Percentiles rank a stretch among this genome's conserved stretches.
These are phyloP conservation scores for Hippocampus abdominalis DNA, from an alignment of 2,113 vertebrate genomes.

Conservation along the genomic window DNA sequence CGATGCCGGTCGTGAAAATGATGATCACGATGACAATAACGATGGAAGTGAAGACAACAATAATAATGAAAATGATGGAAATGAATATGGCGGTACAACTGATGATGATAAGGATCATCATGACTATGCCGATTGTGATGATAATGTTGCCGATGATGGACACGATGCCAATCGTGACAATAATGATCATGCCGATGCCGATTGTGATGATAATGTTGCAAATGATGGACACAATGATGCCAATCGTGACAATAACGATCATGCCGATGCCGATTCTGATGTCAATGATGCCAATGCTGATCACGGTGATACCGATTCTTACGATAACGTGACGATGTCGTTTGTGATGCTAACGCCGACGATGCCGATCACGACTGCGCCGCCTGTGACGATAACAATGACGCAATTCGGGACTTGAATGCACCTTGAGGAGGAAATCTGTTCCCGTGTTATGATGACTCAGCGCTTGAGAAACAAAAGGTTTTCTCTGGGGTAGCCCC, in stretches of 20 bases:
- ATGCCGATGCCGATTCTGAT: no score
- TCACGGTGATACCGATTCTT: neutral
- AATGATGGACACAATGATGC: no score
- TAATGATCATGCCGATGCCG: no score
- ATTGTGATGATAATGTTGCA: neutral
- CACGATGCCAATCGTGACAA: no score
- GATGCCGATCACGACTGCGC: neutral
- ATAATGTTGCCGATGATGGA: neutral
- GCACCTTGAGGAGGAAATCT: neutral
- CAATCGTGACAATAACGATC: no score
- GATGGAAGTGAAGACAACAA: neutral
- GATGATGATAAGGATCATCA: no score
- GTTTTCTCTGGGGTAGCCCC: neutral
- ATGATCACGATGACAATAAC: neutral
- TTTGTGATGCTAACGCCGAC: neutral
- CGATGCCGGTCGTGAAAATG: neutral
- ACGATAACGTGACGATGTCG: neutral
- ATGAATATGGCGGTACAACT: neutral
- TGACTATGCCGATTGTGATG: neutral
- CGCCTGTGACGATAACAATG: neutral
- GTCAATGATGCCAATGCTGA: no score
- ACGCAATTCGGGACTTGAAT: no score
- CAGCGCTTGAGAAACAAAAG: slow-evolving; percentile 27
- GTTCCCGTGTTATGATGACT: slow-evolving; percentile 3
- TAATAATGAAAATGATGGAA: neutral